Evolutionary conservation across 2,113 vertebrate genomes (phyloP).

Genomic region (Anhinga rufa): DNA sequence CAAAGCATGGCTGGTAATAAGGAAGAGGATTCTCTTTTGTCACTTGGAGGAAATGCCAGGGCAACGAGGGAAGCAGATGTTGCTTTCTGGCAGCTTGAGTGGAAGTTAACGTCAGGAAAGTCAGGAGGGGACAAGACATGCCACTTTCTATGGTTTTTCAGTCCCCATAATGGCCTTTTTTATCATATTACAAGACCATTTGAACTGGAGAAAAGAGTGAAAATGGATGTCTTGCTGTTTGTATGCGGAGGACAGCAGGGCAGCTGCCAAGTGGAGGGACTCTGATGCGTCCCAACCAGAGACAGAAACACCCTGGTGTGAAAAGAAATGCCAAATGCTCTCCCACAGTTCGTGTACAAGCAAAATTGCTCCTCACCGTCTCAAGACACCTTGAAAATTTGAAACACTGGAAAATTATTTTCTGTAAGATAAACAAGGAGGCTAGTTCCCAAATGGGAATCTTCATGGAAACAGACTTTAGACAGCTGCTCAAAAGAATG

Average conservation of each 20-base stretch:
- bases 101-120: constrained; percentile 37
- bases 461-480: not conserved
- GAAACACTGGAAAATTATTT: not conserved
- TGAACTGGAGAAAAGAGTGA: not conserved
- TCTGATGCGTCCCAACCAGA: not conserved
- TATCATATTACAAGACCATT: not conserved
- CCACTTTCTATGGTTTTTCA: not conserved
- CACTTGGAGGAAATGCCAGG: not conserved
- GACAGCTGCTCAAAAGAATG: not conserved
- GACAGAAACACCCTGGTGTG: not conserved
- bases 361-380: not conserved
- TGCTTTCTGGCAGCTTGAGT: constrained; percentile 34
- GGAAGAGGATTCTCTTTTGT: constrained; percentile 44
- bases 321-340: not conserved
- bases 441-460: not conserved
- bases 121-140: not conserved
- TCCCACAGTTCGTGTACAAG: not conserved
- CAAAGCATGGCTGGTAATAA: not conserved
- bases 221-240: not conserved
- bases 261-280: not conserved
- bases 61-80: constrained; percentile 36
- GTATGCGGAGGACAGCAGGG: not conserved
- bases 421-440: not conserved
- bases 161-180: not conserved
- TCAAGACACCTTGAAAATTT: not conserved